Evolutionary conservation across 1,140 invertebrate species (phyloP).

Genomic region (Dolichoris vasculosae): DNA sequence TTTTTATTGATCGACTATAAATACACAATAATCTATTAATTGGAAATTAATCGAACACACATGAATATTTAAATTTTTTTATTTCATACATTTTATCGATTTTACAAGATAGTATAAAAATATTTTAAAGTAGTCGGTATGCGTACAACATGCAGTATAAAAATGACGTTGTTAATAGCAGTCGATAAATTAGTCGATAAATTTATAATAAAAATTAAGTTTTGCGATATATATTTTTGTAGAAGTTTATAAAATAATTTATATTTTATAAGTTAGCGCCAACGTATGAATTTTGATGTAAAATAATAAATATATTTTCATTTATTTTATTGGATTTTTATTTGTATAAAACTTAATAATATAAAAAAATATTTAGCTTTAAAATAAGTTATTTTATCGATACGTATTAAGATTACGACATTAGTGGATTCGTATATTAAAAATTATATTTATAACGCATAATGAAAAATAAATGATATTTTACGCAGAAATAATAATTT

Average conservation of each 20-base stretch:
- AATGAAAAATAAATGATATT: too few species aligned
- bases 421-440: too few species aligned
- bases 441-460: too few species aligned
- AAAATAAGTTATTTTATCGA: not conserved
- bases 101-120: conserved; percentile 5
- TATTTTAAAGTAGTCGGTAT: not conserved
- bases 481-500: too few species aligned
- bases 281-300: not conserved
- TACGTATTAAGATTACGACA: too few species aligned
- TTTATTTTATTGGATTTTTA: not conserved
- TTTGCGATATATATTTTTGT: not conserved
- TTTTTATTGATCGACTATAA: not conserved
- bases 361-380: not conserved
- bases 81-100: not conserved
- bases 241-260: not conserved
- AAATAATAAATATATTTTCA: not conserved
- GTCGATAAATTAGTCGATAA: too few species aligned
- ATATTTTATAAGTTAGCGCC: not conserved
- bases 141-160: not conserved
- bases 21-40: not conserved
- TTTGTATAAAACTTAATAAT: not conserved
- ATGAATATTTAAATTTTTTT: not conserved
- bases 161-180: not conserved
- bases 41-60: not conserved
- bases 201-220: not conserved